Conservation (phyloP, 2,888 invertebrate genomes). For the Chloroclystis v-ata region DNA sequence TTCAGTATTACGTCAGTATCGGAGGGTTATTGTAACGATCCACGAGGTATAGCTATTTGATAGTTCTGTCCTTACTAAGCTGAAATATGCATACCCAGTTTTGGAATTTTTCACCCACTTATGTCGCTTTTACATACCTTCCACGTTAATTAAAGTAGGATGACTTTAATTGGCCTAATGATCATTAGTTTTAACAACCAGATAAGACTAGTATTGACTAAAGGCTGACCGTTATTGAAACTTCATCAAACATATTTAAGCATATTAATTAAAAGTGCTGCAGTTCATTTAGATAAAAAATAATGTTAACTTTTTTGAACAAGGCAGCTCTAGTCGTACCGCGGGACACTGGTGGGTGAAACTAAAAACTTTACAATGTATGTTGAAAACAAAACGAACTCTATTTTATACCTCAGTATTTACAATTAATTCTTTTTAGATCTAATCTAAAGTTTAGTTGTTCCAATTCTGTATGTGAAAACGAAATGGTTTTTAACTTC, state of each 20-base stretch:
- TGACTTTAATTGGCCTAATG: too few relatives aligned
- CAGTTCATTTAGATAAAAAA: too few relatives aligned
- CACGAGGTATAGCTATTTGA: too few relatives aligned
- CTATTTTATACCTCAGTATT: constrained; percentile 52
- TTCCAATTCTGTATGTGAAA: constrained; percentile 39
- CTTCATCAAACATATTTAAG: too few relatives aligned
- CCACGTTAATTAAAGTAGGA: too few relatives aligned
- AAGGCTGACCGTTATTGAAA: too few relatives aligned
- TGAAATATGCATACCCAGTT: not conserved
- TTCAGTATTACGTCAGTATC: too few relatives aligned
- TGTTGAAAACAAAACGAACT: constrained; percentile 37
- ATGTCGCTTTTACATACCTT: not conserved
- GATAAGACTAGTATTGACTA: too few relatives aligned
- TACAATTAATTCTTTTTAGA: constrained; percentile 40
- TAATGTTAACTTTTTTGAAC: too few relatives aligned
- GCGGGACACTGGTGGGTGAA: constrained; percentile 9
- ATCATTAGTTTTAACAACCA: too few relatives aligned
- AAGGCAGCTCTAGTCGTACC: not conserved
- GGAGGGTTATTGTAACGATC: too few relatives aligned
- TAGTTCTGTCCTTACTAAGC: not conserved
- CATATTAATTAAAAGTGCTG: too few relatives aligned
- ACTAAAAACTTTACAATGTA: constrained; percentile 26
- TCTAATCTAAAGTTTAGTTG: constrained; percentile 50
- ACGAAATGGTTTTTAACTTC: constrained; percentile 30
- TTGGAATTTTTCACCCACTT: not conserved